Evolutionary conservation across 2,113 vertebrate genomes (phyloP), one percentile per base, ranked within the genome.

Genomic region (Trogon surrucura): DNA sequence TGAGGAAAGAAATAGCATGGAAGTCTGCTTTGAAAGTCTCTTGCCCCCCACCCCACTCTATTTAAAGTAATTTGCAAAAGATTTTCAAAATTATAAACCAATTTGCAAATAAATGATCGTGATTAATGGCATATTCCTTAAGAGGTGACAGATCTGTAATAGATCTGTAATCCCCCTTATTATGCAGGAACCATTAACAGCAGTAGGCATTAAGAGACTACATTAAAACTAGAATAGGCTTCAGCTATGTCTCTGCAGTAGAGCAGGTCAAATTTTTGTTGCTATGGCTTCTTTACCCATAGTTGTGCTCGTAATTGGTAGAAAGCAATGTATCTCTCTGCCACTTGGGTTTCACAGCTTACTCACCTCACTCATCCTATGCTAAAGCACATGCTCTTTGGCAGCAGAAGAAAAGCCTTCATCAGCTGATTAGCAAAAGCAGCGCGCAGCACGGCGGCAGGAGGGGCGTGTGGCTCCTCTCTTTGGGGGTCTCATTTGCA

Each of bases 41-140:
- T 93, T 91, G 53, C 69, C 77, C 90, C 82, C 88, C 58, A 77
- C 65, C 50, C 62, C 32, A 56, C 75, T 75, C 80, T 89, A 95
- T 89, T 97, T 91, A 84, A 95, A 91, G 73, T 69, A 87, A 93
- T 96, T 94, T 96, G 82, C 73, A 87, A 84, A 94, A 92, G 80
- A 94, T 93, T 94, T 95, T 88, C 61, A 94, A 92, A 96, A 96
- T 97, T 91, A 96, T 89, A 96, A 97, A 91, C 80, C 88, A 96
- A 96, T 95, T 97, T 96, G 80, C 92, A 95, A 96, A 96, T 96
- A 96, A 94, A 91, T 15, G 19, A 91, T 89, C 50, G 14, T 81
- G 92, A 96, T 95, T 91, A 96, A 95, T 95, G 80, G 88, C 91
- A 53, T 57, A 96, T 93, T 94, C 91, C 89, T 93, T 69, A 87